These are phyloP conservation scores for Mus pahari DNA, from an alignment of 2,113 vertebrate genomes.

Conservation along the genomic window DNA sequence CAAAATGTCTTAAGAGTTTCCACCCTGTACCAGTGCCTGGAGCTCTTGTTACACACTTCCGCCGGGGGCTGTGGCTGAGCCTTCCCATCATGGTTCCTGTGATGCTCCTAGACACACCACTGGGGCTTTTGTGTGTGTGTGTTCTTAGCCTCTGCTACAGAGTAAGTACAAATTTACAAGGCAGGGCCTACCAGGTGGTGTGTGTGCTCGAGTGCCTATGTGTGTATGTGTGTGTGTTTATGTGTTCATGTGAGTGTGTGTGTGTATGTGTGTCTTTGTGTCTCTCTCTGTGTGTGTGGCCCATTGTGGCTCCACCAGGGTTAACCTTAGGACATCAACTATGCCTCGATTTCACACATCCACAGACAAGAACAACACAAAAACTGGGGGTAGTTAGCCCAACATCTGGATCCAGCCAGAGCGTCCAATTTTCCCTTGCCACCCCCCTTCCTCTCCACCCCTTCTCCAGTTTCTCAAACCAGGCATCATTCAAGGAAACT, in stretches of 20 bases:
- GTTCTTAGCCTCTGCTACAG: not conserved
- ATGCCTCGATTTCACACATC: constrained; percentile 56
- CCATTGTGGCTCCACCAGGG: not conserved
- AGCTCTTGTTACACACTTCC: not conserved
- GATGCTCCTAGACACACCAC: not conserved
- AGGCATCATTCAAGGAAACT: constrained; percentile 66
- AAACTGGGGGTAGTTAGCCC: constrained; percentile 22
- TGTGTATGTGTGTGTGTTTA: not conserved
- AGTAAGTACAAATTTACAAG: not conserved
- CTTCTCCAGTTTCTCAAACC: constrained; percentile 44
- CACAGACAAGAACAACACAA: not conserved
- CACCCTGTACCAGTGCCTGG: not conserved
- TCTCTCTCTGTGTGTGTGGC: not conserved
- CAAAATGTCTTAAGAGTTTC: not conserved
- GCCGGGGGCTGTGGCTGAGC: not conserved
- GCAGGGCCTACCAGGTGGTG: not conserved
- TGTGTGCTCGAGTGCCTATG: not conserved
- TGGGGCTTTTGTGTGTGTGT: no score
- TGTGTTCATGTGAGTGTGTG: not conserved
- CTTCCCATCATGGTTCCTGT: not conserved
- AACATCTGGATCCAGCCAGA: constrained; percentile 58
- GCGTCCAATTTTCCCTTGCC: constrained; percentile 42
- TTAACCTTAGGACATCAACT: not conserved
- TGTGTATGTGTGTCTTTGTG: not conserved
- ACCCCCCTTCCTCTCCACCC: constrained; percentile 58